Evolutionary conservation across 2,888 invertebrate species (phyloP).

Genomic region (Thereva unica): DNA sequence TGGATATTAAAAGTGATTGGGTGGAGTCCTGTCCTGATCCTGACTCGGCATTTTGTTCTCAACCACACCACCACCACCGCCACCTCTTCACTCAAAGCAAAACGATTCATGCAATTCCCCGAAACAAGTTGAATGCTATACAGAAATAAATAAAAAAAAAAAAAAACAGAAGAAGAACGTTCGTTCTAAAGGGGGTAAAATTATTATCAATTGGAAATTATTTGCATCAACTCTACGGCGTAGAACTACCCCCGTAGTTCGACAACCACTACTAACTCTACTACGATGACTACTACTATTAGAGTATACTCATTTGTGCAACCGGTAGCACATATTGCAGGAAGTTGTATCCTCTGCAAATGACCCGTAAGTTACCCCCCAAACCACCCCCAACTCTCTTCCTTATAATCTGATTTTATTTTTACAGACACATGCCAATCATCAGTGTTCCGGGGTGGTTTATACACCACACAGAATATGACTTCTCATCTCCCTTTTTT

Average conservation of each 20-base stretch:
- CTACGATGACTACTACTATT: conserved; percentile 11
- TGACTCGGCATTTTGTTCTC: too few species aligned
- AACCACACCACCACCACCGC: too few species aligned
- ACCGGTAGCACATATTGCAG: conserved; percentile 4
- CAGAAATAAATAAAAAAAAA: too few species aligned
- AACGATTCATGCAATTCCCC: too few species aligned
- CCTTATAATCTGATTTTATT: not conserved
- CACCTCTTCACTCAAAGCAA: too few species aligned
- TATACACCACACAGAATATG: conserved; percentile 3
- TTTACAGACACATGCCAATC: conserved; percentile 30
- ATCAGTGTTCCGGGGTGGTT: not conserved
- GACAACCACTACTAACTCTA: conserved; percentile 9
- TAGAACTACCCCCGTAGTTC: not conserved
- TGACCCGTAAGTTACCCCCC: not conserved
- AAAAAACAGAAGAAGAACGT: too few species aligned
- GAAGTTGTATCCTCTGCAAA: not conserved
- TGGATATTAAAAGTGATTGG: too few species aligned
- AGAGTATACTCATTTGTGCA: not conserved
- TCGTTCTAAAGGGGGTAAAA: not conserved
- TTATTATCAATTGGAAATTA: conserved; percentile 34
- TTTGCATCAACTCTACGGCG: conserved; percentile 11
- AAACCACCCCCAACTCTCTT: conserved; percentile 22
- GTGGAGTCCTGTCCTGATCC: too few species aligned
- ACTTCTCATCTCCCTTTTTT: not conserved
- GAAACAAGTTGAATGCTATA: too few species aligned